phyloP scores from a whole-genome alignment of 2,113 vertebrate species.

The Equus przewalskii region DNA sequence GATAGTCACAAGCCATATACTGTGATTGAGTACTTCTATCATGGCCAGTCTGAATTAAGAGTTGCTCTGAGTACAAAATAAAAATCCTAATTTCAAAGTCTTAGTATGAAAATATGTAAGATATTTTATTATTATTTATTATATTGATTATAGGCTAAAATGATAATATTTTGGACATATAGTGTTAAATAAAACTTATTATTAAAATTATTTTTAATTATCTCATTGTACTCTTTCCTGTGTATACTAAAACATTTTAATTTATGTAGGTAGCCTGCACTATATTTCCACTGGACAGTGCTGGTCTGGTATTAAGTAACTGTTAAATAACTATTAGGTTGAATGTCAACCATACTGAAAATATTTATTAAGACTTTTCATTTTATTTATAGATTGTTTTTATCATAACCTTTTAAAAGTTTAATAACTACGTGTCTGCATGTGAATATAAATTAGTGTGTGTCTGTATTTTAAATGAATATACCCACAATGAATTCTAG shows the following conservation, averaged over 20 bases:
- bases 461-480: slow-evolving; percentile 35
- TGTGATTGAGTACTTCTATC: background rate
- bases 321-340: background rate
- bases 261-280: background rate
- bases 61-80: background rate
- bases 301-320: background rate
- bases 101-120: too few relatives aligned
- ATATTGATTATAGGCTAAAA: background rate
- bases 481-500: background rate
- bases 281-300: background rate
- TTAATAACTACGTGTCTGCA: slow-evolving; percentile 1
- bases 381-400: slow-evolving; percentile 63
- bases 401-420: slow-evolving; percentile 50
- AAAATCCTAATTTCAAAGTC: background rate
- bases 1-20: background rate
- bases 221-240: background rate
- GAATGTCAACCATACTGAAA: slow-evolving; percentile 48
- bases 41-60: background rate
- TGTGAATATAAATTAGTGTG: background rate
- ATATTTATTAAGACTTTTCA: slow-evolving; percentile 57
- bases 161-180: background rate
- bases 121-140: background rate
- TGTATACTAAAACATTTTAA: background rate
- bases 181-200: background rate
- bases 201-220: background rate